Evolutionary conservation across 2,113 vertebrate species (phyloP), one percentile per base, ranked within the genome.

Genomic region (Corvus cornix): DNA sequence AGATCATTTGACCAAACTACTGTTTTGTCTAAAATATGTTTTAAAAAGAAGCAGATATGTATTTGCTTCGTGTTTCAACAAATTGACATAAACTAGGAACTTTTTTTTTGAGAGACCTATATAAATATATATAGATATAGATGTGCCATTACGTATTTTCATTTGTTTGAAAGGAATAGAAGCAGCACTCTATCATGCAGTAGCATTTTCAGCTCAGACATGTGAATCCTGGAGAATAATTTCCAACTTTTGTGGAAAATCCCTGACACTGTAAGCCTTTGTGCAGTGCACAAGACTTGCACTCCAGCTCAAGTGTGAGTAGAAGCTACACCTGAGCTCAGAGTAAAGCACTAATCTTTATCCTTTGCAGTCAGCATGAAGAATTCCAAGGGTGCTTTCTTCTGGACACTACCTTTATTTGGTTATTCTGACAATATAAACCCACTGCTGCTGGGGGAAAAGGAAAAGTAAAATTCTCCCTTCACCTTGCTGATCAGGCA

Each of bases 361-460:
- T 31, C 19, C 14, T 66, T 84, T 44, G 6, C 2, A 1, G 30
- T n/a, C 37, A 63, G 6, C 46, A 59, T 20, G 49, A 72, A 55
- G 11, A 93, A 79, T 33, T 75, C 33, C 12, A 26, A 52, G 11
- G 2, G 3, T 43, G 19, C 2, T 81, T 33, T 75, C 67, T 53
- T 76, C 39, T 30, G 27, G 48, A 44, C 7, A 13, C 14, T 49
- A 15, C 2, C 8, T 75, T 94, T 76, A 68, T 60, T 70, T 21
- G 48, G 8, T 30, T 63, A 46, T 37, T 37, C 26, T 66, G 31
- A 53, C 16, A 53, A 52, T 49, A 84, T 18, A 86, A 86, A 85
- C 4, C 2, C 16, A 62, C 2, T 70, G n/a, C 28, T 23, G 56
- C 19, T 14, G 9, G 1, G 7, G 4, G 6, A 21, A 30, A 20